A percentile compares a stretch with the other conserved stretches of the same genome.
Conservation (phyloP, 2,113 vertebrate species). For the Promerops cafer region DNA sequence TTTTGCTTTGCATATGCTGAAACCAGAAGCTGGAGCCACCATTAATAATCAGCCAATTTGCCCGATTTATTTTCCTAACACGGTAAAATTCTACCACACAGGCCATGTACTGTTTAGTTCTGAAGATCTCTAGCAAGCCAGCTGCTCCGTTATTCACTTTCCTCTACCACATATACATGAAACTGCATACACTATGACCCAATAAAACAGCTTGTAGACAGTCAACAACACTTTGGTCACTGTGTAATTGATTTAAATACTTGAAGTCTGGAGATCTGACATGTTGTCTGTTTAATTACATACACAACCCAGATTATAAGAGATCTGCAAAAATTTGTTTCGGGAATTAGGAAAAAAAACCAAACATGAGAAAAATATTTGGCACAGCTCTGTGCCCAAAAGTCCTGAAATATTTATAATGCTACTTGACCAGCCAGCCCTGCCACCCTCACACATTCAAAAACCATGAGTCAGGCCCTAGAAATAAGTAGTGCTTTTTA, state of each 20-base stretch:
- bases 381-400: not conserved
- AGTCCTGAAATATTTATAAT: conserved; percentile 33
- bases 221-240: not conserved
- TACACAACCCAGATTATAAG: not conserved
- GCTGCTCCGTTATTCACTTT: not conserved
- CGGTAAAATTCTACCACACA: not conserved
- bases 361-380: not conserved
- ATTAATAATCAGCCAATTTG: not conserved
- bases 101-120: not conserved
- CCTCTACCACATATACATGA: not conserved
- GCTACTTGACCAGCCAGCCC: not conserved
- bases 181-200: not conserved
- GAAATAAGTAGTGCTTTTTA: conserved; percentile 21
- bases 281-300: not conserved
- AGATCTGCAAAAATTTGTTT: not conserved
- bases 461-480: conserved; percentile 29
- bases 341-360: not conserved
- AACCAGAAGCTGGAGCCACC: not conserved
- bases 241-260: not conserved
- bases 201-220: not conserved
- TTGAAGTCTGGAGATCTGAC: not conserved
- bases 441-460: conserved; percentile 44
- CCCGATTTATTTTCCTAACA: not conserved
- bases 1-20: not conserved
- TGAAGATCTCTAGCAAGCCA: not conserved